Evolutionary conservation across 2,888 invertebrate genomes (phyloP), one percentile per base, ranked within the genome.

Genomic region (Standfussiana lucernea): DNA sequence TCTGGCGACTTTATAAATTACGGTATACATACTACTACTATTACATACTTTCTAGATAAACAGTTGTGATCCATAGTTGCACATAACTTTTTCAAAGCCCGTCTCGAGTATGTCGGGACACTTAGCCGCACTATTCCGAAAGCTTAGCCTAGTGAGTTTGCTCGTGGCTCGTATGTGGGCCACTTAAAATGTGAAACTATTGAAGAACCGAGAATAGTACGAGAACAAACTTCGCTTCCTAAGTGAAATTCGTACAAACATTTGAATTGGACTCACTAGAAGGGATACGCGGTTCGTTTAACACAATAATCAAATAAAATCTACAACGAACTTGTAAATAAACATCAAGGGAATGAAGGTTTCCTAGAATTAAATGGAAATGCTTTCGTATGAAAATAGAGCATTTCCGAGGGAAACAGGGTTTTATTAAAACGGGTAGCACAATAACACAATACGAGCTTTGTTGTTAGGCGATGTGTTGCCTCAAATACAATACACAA

Each of bases 171-270:
- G 85, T 88, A 93, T 92, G 89, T 90, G 88, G 89, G 89, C 88
- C 90, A 92, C 92, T 92, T 90, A 90, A 89, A 88, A 89, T 89
- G 86, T 88, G 89, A 89, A 90, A 90, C 91, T 86, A 85, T 81
- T 86, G 87, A 86, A 88, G 83, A 86, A 90, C 81, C 75, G 86
- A 85, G 84, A 86, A 79, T 64, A 79, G 80, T 82, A 76, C 77
- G 87, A 81, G 75, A 77, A 84, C 84, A 86, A 89, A 91, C 86
- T 90, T 89, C 56, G 71, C 79, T 84, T 69, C 68, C 74, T 82
- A 82, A 87, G 82, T 81, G 79, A 81, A 87, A 87, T 83, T 72
- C 79, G 67, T 75, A 77, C 75, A 84, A 88, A 86, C 73, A 85
- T 84, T 86, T 77, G 45, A 84, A 86, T 62, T 72, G 64, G 53